Evolutionary conservation across 2,113 vertebrate species (phyloP), one percentile per base, ranked within the genome.

Genomic region (Dicentrarchus labrax): DNA sequence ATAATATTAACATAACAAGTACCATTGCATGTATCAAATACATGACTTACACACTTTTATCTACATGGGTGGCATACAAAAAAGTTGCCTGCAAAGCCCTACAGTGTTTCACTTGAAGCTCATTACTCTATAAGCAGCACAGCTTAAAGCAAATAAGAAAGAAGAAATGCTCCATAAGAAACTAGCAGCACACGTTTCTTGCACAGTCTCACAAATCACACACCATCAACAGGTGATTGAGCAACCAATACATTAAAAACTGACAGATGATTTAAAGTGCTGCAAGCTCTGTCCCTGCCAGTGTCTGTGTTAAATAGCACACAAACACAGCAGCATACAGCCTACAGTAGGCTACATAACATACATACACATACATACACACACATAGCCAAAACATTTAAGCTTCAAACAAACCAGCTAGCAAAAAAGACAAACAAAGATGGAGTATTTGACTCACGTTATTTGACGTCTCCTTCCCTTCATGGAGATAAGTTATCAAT

Each of bases 391-490:
- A 19, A 38, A 5, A 43, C 51, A 8, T n/a, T 54, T 22, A n/a
- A 59, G 30, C 6, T 5, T 9, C 16, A 41, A 3, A 43, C 9
- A 64, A n/a, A 13, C 5, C 61, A 39, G 59, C 19, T 10, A 50
- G 43, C 41, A 36, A 30, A 47, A 30, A 7, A 62, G 5, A 69
- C 45, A 51, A 10, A 56, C 12, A 65, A 30, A 30, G 39, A 65
- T 8, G 41, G 13, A 50, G 43, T 22, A 5, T 82, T 50, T 57
- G 7, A 77, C 81, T 78, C 60, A 51, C 53, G 9, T 67, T 45
- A 9, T 43, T n/a, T 66, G 39, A 41, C 8, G 59, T 50, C 6
- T 56, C 11, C 6, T 45, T 19, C 36, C 3, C 56, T 12, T 24
- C 21, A 13, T 39, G 56, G 2, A 47, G 48, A 9, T 53, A 6